A percentile compares a stretch with the other conserved stretches of the same genome.
Evolutionary conservation across 1,140 invertebrate species (phyloP).

Genomic region (Sinonovacula constricta): DNA sequence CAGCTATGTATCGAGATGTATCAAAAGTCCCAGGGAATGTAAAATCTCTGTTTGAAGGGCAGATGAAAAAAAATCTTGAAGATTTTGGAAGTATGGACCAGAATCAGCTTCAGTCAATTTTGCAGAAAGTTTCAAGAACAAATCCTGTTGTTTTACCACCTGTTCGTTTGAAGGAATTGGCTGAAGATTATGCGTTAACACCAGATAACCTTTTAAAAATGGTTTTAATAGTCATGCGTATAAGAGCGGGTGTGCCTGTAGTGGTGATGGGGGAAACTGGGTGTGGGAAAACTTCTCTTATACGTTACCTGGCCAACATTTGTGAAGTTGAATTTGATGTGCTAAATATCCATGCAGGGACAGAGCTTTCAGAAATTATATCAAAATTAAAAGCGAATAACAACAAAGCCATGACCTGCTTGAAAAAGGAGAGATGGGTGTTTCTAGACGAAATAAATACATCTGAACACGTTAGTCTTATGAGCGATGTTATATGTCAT

Average conservation of each 20-base stretch:
- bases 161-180: conserved; percentile 11
- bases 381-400: conserved; percentile 14
- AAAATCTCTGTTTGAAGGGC: conserved; percentile 54
- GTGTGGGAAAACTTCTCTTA: conserved; percentile 68
- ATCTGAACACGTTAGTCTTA: conserved; percentile 56
- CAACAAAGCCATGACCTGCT: conserved; percentile 10
- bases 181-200: conserved; percentile 58
- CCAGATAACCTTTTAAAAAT: conserved; percentile 66
- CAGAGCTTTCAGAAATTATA: conserved; percentile 39
- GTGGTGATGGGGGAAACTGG: conserved; percentile 74
- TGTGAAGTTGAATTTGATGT: conserved; percentile 48
- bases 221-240: conserved; percentile 58
- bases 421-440: conserved; percentile 36
- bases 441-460: conserved; percentile 68
- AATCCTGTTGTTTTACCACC: neutral
- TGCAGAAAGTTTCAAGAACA: conserved; percentile 47
- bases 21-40: conserved; percentile 51
- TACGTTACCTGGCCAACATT: conserved; percentile 52
- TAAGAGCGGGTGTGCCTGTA: conserved; percentile 63
- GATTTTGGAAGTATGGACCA: conserved; percentile 44
- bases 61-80: conserved; percentile 52
- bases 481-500: conserved; percentile 61
- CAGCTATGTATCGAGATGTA: conserved; percentile 55
- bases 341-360: conserved; percentile 62
- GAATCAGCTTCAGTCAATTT: conserved; percentile 40